phyloP scores from a whole-genome alignment of 2,888 invertebrate genomes.

The Globia sparganii region DNA sequence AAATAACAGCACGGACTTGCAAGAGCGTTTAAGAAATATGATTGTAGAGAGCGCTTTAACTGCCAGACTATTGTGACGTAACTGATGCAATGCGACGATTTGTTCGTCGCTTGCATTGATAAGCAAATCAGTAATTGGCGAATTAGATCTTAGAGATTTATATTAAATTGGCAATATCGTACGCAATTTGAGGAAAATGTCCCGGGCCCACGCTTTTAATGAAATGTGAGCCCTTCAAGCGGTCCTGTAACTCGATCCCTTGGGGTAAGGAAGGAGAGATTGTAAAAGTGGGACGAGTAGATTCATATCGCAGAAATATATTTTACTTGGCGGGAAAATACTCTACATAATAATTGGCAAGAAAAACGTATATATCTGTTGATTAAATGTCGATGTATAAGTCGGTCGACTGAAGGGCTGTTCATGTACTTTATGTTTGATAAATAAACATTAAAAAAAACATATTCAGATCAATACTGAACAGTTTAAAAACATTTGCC shows the following conservation, averaged over 20 bases:
- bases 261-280: slow-evolving; percentile 35
- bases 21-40: slow-evolving; percentile 55
- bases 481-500: slow-evolving; percentile 4
- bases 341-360: slow-evolving; percentile 34
- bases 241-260: slow-evolving; percentile 45
- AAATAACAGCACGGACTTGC: slow-evolving; percentile 50
- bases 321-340: slow-evolving; percentile 39
- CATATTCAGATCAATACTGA: neutral
- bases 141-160: slow-evolving; percentile 42
- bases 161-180: slow-evolving; percentile 41
- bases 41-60: slow-evolving; percentile 56
- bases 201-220: slow-evolving; percentile 39
- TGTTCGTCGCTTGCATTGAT: slow-evolving; percentile 62
- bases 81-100: slow-evolving; percentile 70
- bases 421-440: slow-evolving; percentile 1
- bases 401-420: neutral
- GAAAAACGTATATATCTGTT: slow-evolving; percentile 24
- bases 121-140: slow-evolving; percentile 47
- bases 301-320: slow-evolving; percentile 48
- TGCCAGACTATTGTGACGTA: slow-evolving; percentile 68
- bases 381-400: slow-evolving; percentile 38
- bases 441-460: neutral
- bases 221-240: slow-evolving; percentile 45
- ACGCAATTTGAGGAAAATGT: slow-evolving; percentile 28
- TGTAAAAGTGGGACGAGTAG: slow-evolving; percentile 44